phyloP scores from a whole-genome alignment of 1,140 invertebrate genomes.

The Drosophila sulfurigaster region DNA sequence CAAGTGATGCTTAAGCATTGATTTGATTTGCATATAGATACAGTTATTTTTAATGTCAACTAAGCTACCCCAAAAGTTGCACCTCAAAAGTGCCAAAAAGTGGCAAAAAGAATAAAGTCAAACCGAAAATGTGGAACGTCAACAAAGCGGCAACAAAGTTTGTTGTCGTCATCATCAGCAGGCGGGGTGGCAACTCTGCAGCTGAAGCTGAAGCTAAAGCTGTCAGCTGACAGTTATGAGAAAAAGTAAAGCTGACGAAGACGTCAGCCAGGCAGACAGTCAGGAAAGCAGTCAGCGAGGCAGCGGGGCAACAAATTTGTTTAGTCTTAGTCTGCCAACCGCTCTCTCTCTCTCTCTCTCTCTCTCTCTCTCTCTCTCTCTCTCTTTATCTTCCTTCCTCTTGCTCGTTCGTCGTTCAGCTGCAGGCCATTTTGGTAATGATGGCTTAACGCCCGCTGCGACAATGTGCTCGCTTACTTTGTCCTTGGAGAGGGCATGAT shows the following conservation, averaged over 20 bases:
- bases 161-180: conserved; percentile 4
- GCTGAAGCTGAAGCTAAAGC: conserved; percentile 47
- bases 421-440: conserved; percentile 79
- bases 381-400: not conserved
- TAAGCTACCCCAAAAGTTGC: no score
- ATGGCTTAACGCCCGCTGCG: conserved; percentile 77
- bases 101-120: conserved; percentile 8
- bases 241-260: conserved; percentile 82
- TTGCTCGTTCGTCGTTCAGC: not conserved
- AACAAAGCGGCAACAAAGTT: conserved; percentile 47
- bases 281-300: conserved; percentile 12
- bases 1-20: no score
- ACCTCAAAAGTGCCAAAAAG: not conserved
- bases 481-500: not conserved
- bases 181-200: conserved; percentile 62
- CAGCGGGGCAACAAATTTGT: conserved; percentile 70
- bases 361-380: not conserved
- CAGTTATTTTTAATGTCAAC: no score
- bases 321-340: conserved; percentile 71
- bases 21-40: no score
- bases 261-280: conserved; percentile 55
- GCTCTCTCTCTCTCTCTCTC: not conserved
- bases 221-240: conserved; percentile 82
- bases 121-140: conserved; percentile 25
- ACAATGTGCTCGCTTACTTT: conserved; percentile 61